Percentiles rank a stretch among this genome's conserved stretches.
Conservation (phyloP, 2,113 vertebrate species). For the Laterallus jamaicensis region DNA sequence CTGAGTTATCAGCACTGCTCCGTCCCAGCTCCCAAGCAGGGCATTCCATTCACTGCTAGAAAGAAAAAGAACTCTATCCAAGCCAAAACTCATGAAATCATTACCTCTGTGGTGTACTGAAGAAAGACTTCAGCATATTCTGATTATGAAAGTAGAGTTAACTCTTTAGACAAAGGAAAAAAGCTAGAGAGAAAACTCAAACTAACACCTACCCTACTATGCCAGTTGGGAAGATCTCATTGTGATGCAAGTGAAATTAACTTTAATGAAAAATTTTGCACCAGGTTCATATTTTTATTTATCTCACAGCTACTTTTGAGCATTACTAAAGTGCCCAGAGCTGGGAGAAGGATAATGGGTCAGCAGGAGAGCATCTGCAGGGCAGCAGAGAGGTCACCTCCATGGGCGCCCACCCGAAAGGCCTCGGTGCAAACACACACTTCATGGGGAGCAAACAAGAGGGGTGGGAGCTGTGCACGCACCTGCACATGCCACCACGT, state of each 20-base stretch:
- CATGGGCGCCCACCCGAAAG: no score
- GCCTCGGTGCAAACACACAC: no score
- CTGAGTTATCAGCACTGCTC: no score
- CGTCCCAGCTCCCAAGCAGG: no score
- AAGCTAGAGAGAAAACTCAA: neutral
- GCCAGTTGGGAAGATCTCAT: neutral
- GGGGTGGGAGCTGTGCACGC: no score
- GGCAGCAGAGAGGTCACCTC: no score
- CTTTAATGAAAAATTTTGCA: neutral
- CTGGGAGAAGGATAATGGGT: no score
- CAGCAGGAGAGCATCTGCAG: no score
- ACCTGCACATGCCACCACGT: no score
- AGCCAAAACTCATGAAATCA: neutral
- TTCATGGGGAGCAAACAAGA: no score
- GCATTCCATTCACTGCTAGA: no score
- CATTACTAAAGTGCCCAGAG: neutral
- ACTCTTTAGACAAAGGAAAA: neutral
- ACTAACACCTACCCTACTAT: neutral
- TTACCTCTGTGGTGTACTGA: accelerated
- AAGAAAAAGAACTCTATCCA: no score
- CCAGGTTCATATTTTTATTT: neutral
- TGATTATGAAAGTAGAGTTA: neutral
- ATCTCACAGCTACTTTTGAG: neutral
- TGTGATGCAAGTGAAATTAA: neutral
- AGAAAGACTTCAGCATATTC: neutral